Evolutionary conservation across 1,140 invertebrate species (phyloP), one percentile per base, ranked within the genome.

Genomic region (Drosophila murphyi): DNA sequence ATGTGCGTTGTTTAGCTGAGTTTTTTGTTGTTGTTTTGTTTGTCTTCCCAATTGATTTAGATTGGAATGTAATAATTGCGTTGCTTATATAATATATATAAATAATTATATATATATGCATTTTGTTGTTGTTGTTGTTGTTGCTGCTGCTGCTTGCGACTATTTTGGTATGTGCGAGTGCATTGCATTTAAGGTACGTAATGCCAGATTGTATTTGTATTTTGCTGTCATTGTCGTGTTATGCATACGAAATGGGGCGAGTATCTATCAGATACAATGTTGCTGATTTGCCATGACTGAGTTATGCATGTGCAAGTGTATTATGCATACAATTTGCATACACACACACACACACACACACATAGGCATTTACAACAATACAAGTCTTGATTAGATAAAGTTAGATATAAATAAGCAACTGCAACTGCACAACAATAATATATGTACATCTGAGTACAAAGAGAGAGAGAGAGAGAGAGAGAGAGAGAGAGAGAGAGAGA

Each of bases 241-340:
- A 86, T 85, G 82, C 82, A 85, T 85, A 81, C 78, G 10, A 78
- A 85, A 78, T 86, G 72, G 56, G 35, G 35, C 12, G 37, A 51
- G 61, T 83, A 68, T 72, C 76, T 80, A 62, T 68, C 39, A 62
- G 76, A 72, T 70, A 82, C 2, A 10, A 10, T 41, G 39, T 41
- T 41, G 39, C 10, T 41, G 7, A 10, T 10, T 20, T 20, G 20
- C 20, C 20, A 20, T 20, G 20, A 20, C 20, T 20, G 20, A 20
- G 20, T 20, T 20, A 20, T 20, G 20, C 20, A 20, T 20, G 20
- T 41, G 8, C 10, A 41, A 41, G 7, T 41, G 8, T 7, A 41
- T 41, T 41, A 41, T 41, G 39, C 7, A 41, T 74, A 20, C 20
- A 20, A 20, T 20, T 5, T 7, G 34, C 20, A 51, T 29, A 48